Conservation (phyloP, 2,888 invertebrate genomes). For the Dascillus cervinus region DNA sequence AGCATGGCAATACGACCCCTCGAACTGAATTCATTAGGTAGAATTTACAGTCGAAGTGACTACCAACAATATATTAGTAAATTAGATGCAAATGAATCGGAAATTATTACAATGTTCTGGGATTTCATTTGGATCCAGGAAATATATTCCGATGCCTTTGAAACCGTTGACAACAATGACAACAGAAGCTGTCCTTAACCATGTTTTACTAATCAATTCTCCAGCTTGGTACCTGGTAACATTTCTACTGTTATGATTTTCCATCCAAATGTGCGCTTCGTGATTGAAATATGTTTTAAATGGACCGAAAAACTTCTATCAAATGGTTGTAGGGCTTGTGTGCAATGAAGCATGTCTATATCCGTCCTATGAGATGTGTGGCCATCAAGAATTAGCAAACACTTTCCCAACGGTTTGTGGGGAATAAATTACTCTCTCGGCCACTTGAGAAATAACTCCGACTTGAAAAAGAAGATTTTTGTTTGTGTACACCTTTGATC, state of each 20-base stretch:
- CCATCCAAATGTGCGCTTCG: conserved; percentile 9
- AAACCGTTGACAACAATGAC: conserved; percentile 12
- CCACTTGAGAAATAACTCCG: conserved; percentile 13
- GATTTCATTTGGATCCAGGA: conserved; percentile 11
- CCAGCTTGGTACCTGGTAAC: conserved; percentile 9
- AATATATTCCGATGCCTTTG: conserved; percentile 10
- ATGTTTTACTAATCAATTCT: conserved; percentile 11
- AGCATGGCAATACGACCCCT: too few species aligned
- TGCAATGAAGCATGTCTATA: conserved; percentile 18
- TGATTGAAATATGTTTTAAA: conserved; percentile 9
- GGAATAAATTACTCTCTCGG: conserved; percentile 12
- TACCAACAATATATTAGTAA: too few species aligned
- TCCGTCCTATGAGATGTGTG: conserved; percentile 22
- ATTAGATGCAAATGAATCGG: too few species aligned
- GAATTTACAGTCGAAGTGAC: too few species aligned
- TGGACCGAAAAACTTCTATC: conserved; percentile 11
- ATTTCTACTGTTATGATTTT: conserved; percentile 6
- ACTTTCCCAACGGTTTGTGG: conserved; percentile 9
- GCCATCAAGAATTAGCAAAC: conserved; percentile 24
- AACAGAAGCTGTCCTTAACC: conserved; percentile 10
- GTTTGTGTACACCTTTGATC: conserved; percentile 13
- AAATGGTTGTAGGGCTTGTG: conserved; percentile 20
- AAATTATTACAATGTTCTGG: too few species aligned
- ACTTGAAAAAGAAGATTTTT: conserved; percentile 11
- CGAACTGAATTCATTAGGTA: too few species aligned